phyloP scores from a whole-genome alignment of 2,888 invertebrate species.

The Crocallis elinguaria region DNA sequence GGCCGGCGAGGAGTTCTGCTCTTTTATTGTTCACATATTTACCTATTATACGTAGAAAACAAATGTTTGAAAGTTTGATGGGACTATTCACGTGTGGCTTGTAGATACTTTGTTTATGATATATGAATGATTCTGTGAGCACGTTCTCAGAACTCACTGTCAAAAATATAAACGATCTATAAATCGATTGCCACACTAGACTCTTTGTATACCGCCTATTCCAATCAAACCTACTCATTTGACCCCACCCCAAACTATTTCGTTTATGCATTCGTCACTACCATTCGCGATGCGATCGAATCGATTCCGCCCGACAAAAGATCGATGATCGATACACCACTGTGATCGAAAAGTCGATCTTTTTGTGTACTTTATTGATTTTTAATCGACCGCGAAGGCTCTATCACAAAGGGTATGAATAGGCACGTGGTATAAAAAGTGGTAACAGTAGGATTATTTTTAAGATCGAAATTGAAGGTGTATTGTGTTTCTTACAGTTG shows the following conservation, averaged over 20 bases:
- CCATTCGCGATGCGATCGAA: constrained; percentile 72
- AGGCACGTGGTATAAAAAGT: constrained; percentile 42
- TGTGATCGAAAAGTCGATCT: constrained; percentile 75
- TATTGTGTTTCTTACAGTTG: constrained; percentile 21
- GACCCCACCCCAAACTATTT: constrained; percentile 38
- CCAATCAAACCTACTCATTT: constrained; percentile 52
- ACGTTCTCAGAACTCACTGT: too few species aligned
- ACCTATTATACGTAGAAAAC: too few species aligned
- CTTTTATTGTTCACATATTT: too few species aligned
- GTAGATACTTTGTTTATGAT: too few species aligned
- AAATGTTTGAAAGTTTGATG: too few species aligned
- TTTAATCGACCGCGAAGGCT: constrained; percentile 72
- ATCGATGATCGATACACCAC: constrained; percentile 78
- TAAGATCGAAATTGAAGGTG: constrained; percentile 23
- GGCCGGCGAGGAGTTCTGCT: too few species aligned
- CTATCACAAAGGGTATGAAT: constrained; percentile 56
- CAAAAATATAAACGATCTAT: background rate
- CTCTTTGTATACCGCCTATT: constrained; percentile 34
- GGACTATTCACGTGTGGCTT: too few species aligned
- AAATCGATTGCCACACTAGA: background rate
- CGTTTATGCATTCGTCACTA: constrained; percentile 45
- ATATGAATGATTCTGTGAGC: too few species aligned
- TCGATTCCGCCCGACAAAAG: constrained; percentile 78
- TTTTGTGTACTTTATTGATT: constrained; percentile 78
- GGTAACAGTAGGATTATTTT: constrained; percentile 22